Evolutionary conservation across 2,797 vertebrate genomes (phyloP).

Genomic region (Macropus fuliginosus): DNA sequence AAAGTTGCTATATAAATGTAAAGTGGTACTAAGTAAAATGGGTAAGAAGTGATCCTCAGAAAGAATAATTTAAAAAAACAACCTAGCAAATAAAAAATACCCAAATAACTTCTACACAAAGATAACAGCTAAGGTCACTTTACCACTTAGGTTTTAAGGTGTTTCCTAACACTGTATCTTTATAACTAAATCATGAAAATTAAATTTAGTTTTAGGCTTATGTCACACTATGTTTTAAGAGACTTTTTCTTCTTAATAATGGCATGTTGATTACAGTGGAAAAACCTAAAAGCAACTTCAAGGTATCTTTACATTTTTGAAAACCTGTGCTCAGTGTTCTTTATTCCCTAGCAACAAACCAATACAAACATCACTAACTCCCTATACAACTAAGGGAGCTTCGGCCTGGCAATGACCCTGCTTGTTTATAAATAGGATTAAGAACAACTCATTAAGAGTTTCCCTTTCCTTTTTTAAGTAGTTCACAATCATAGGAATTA

Average conservation of each 20-base stretch:
- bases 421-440: slow-evolving; percentile 24
- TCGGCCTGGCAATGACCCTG: neutral
- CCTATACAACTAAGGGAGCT: neutral
- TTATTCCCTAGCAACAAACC: neutral
- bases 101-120: neutral
- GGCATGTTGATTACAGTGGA: neutral
- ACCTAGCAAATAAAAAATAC: neutral
- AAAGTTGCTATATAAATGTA: neutral
- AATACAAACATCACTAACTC: neutral
- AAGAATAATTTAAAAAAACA: neutral
- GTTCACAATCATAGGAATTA: neutral
- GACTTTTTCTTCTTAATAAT: neutral
- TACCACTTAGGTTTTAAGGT: neutral
- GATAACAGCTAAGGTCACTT: neutral
- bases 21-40: neutral
- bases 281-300: neutral
- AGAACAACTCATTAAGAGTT: slow-evolving; percentile 50
- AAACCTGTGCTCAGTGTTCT: neutral
- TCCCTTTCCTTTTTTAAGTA: slow-evolving; percentile 25
- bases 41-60: neutral
- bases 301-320: neutral
- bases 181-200: neutral
- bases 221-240: neutral
- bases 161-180: neutral
- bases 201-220: neutral